Evolutionary conservation across 1,140 invertebrate species (phyloP), one percentile per base, ranked within the genome.

Genomic region (Battus philenor): DNA sequence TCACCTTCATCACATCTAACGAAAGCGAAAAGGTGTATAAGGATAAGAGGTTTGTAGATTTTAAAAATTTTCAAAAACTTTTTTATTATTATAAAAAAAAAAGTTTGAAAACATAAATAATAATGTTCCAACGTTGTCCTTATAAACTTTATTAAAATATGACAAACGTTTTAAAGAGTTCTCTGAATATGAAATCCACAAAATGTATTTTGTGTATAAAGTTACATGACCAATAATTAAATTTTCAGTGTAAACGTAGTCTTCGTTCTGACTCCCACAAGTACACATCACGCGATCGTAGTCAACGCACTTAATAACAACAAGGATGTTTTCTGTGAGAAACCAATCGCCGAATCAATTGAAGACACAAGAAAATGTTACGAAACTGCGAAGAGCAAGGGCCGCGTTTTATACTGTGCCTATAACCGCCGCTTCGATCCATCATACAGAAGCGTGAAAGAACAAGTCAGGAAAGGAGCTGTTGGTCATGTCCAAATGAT

Each of bases 341-440:
- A 93, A 62, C 92, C 92, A 0, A 87, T 93, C 11, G 90, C 91
- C 7, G 82, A 90, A 32, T 74, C 87, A 39, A 67, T 86, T 0
- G 69, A 85, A 17, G 78, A 86, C 1, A 89, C 88, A 0, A 73
- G 71, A 22, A 86, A 86, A 17, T 92, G 90, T 52, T 92, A 91
- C 53, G 81, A 90, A 7, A 59, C 86, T 0, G 91, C 91, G 0
- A 83, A 86, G 32, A 78, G 88, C 36, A 77, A 86, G 11, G 84
- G 87, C 1, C 87, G 86, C 24, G 83, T 89, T 1, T 65, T 93
- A 2, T 88, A 92, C 30, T 89, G 88, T 41, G 91, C 91, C 7
- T 93, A 93, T 67, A 91, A 93, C 61, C 88, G 91, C 22, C 86
- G 91, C 9, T 93, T 92, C 61, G 91, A 93, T 73, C 90, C 91